These are phyloP conservation scores for Dermatophagoides farinae DNA, from an alignment of 1,140 invertebrate genomes.

Conservation along the genomic window DNA sequence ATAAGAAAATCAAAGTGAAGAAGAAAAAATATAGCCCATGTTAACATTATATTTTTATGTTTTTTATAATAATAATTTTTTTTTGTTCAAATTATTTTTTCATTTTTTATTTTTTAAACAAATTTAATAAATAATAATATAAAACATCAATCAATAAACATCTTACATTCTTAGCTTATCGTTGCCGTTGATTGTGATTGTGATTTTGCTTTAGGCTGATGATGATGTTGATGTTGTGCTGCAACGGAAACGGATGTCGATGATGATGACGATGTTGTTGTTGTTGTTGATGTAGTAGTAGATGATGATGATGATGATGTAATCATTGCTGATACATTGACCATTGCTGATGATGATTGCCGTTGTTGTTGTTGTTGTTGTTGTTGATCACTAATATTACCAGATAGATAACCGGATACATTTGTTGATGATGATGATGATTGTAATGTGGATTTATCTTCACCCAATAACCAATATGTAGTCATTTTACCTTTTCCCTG, in stretches of 20 bases:
- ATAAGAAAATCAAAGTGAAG: too few species aligned
- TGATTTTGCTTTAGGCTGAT: too few species aligned
- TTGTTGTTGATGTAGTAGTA: neutral
- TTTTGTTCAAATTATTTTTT: too few species aligned
- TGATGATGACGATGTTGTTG: neutral
- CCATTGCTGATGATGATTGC: neutral
- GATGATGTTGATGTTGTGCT: neutral
- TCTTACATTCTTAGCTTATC: too few species aligned
- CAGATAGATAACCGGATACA: neutral
- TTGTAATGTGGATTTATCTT: neutral
- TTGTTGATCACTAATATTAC: neutral
- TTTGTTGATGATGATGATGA: neutral
- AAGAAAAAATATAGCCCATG: too few species aligned
- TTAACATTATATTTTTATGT: too few species aligned
- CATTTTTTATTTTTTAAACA: too few species aligned
- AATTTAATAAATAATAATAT: too few species aligned
- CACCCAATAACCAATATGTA: conserved; percentile 61
- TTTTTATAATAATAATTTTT: too few species aligned
- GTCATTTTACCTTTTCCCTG: conserved; percentile 70
- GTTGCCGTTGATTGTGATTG: too few species aligned
- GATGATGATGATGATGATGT: neutral
- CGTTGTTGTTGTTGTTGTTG: neutral
- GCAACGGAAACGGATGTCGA: neutral
- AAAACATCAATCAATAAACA: too few species aligned
- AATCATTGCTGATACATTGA: neutral